phyloP scores from a whole-genome alignment of 2,888 invertebrate genomes.

The Apotomis betuletana region DNA sequence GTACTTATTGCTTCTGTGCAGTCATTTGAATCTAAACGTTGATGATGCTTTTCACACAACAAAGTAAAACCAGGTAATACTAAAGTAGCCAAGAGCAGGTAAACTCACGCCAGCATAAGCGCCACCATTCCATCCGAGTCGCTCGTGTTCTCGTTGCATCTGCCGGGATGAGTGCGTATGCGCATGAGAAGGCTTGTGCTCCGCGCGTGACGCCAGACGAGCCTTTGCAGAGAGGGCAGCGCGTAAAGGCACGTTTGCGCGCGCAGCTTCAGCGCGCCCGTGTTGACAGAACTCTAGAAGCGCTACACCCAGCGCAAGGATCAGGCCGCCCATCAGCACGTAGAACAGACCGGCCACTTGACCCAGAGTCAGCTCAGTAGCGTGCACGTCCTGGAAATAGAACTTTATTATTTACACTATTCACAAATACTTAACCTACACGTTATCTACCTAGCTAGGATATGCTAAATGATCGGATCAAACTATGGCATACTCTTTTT shows the following conservation, averaged over 20 bases:
- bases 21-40: no score
- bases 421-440: no score
- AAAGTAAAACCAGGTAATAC: no score
- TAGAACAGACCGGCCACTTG: constrained; percentile 99
- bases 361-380: constrained; percentile 93
- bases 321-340: constrained; percentile 96
- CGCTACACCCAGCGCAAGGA: constrained; percentile 94
- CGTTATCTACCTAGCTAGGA: no score
- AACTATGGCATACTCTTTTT: no score
- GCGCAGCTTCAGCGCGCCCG: constrained; percentile 89
- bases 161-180: constrained; percentile 52
- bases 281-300: constrained; percentile 97
- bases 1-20: no score
- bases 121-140: constrained; percentile 73
- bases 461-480: no score
- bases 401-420: not conserved
- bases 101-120: constrained; percentile 69
- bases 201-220: constrained; percentile 85
- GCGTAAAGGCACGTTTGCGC: constrained; percentile 91
- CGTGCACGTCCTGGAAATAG: constrained; percentile 85
- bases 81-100: not conserved
- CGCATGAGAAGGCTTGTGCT: constrained; percentile 50
- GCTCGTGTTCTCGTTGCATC: constrained; percentile 65
- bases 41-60: no score
- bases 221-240: constrained; percentile 94